These are phyloP conservation scores for Drosophila tropicalis DNA, from an alignment of 1,140 invertebrate species.

Conservation along the genomic window DNA sequence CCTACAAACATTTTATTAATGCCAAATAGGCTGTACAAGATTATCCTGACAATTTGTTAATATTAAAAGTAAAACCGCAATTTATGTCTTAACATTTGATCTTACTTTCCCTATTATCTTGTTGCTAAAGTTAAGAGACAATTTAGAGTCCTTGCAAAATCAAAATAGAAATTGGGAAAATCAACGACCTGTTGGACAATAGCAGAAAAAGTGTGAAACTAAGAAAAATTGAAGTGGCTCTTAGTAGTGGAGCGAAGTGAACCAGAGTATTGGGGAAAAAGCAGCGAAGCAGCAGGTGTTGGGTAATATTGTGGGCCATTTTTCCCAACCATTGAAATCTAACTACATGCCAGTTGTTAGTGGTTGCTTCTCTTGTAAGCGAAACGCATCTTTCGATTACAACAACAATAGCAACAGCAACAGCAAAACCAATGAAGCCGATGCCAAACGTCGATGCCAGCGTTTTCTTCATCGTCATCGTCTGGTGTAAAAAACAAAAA, in stretches of 20 bases:
- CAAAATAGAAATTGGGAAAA: slow-evolving; percentile 18
- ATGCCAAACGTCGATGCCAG: slow-evolving; percentile 24
- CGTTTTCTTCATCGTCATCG: background rate
- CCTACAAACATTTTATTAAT: too few relatives aligned
- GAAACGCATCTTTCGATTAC: slow-evolving; percentile 80
- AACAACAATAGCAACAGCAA: slow-evolving; percentile 56
- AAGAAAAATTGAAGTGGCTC: slow-evolving; percentile 14
- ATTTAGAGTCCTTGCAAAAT: background rate
- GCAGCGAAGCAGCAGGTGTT: slow-evolving; percentile 70
- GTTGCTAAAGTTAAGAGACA: too few relatives aligned
- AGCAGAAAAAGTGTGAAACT: slow-evolving; percentile 13
- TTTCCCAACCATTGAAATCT: slow-evolving; percentile 16
- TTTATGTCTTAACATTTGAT: too few relatives aligned
- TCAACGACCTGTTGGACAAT: slow-evolving; percentile 11
- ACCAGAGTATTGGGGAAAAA: slow-evolving; percentile 44
- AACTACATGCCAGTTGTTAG: slow-evolving; percentile 41
- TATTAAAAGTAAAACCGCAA: too few relatives aligned
- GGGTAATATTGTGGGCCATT: slow-evolving; percentile 64
- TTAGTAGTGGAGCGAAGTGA: slow-evolving; percentile 40
- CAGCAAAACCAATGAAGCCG: slow-evolving; percentile 34
- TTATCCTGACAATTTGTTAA: too few relatives aligned
- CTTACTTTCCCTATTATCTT: too few relatives aligned
- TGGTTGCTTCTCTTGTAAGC: slow-evolving; percentile 29
- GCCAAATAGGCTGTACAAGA: too few relatives aligned
- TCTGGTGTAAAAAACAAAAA: slow-evolving; percentile 28